Conservation (phyloP, 2,113 vertebrate species). For the Hemicordylus capensis region DNA sequence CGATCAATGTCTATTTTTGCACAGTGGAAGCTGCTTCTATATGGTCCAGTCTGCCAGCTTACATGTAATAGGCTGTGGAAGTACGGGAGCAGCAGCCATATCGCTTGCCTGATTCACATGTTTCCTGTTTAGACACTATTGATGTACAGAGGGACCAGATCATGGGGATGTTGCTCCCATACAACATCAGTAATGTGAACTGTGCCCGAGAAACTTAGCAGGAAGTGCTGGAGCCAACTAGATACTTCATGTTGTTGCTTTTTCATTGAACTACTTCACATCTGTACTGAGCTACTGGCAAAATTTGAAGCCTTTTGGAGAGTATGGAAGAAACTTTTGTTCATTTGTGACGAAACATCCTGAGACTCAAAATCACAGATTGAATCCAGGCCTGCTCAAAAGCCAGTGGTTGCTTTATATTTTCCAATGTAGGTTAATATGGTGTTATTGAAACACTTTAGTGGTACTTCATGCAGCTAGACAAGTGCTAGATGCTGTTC, state of each 20-base stretch:
- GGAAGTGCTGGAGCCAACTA: not conserved
- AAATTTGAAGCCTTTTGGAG: not conserved
- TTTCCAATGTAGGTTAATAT: not conserved
- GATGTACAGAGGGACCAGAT: not conserved
- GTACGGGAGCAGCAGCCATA: not conserved
- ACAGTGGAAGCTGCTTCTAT: not conserved
- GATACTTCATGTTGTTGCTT: not conserved
- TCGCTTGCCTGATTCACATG: not conserved
- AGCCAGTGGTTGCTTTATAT: not conserved
- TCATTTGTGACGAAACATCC: not conserved
- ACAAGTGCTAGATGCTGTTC: not conserved
- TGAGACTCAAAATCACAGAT: not conserved
- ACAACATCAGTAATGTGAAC: not conserved
- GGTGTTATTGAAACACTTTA: not conserved
- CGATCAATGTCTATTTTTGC: not conserved
- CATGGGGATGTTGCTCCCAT: not conserved
- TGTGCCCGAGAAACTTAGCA: not conserved
- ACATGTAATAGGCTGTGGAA: not conserved
- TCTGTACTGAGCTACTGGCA: not conserved
- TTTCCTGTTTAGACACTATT: not conserved
- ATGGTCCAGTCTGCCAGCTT: not conserved
- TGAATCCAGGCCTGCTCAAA: not conserved
- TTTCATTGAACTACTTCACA: slow-evolving; percentile 7
- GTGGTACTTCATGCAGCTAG: not conserved
- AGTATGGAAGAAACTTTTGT: rapidly evolving